Percentiles rank a stretch among this genome's conserved stretches.
phyloP scores from a whole-genome alignment of 2,888 invertebrate species.

The Thymelicus lineola region DNA sequence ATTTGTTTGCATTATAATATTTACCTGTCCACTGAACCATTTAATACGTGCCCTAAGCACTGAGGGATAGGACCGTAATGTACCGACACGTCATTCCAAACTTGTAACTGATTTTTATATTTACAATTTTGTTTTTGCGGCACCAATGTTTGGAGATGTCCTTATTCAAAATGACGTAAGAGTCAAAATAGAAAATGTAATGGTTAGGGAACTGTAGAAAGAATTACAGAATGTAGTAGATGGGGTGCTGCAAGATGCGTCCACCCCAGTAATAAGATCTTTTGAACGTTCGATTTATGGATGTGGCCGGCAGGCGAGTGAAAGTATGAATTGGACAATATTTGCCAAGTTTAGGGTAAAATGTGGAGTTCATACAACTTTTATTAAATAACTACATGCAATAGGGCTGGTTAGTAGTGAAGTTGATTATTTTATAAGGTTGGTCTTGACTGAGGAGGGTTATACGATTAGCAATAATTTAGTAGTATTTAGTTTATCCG shows the following conservation, averaged over 20 bases:
- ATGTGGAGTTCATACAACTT: conserved; percentile 14
- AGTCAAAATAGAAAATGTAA: conserved; percentile 44
- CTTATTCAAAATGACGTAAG: conserved; percentile 44
- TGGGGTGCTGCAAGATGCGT: conserved; percentile 61
- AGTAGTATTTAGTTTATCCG: too few species aligned
- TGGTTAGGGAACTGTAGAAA: conserved; percentile 3
- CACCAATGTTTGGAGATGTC: conserved; percentile 7
- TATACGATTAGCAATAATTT: too few species aligned
- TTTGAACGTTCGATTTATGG: conserved; percentile 59
- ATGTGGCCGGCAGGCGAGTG: conserved; percentile 29
- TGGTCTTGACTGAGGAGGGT: too few species aligned
- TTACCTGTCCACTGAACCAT: conserved; percentile 81
- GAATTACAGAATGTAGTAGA: conserved; percentile 49
- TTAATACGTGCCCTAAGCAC: conserved; percentile 65
- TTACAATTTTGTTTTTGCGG: conserved; percentile 45
- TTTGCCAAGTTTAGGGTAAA: conserved; percentile 34
- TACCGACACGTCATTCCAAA: conserved; percentile 74
- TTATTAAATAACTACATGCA: conserved; percentile 7
- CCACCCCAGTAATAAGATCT: conserved; percentile 73
- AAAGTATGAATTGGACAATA: conserved; percentile 38
- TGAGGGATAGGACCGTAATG: conserved; percentile 67
- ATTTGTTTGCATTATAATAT: conserved; percentile 81
- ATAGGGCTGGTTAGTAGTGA: background rate
- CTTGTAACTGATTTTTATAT: conserved; percentile 76
- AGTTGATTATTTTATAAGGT: background rate